These are phyloP conservation scores for Acleris emargana DNA, from an alignment of 2,888 invertebrate species.

Conservation along the genomic window DNA sequence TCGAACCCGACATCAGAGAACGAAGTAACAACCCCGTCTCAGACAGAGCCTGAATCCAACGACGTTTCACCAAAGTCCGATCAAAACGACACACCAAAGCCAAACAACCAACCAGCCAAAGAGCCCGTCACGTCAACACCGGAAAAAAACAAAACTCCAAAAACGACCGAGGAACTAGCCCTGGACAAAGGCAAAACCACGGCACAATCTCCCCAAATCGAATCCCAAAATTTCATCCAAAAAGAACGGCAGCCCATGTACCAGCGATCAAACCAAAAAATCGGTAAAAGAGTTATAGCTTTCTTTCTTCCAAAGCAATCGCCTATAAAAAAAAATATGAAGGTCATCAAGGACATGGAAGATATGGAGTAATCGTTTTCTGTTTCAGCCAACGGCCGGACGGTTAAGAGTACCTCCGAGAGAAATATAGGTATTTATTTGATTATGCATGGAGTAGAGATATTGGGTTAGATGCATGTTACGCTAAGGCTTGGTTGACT, in stretches of 20 bases:
- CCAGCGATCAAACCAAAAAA: slow-evolving; percentile 51
- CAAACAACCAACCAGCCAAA: slow-evolving; percentile 33
- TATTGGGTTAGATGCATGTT: slow-evolving; percentile 21
- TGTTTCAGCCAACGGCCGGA: slow-evolving; percentile 67
- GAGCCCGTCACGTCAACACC: slow-evolving; percentile 47
- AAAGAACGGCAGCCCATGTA: slow-evolving; percentile 44
- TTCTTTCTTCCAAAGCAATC: slow-evolving; percentile 41
- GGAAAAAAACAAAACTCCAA: slow-evolving; percentile 41
- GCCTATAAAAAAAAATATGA: slow-evolving; percentile 39
- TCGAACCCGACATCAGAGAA: background rate
- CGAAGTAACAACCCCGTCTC: background rate
- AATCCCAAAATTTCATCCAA: slow-evolving; percentile 50
- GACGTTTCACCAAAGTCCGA: slow-evolving; percentile 25
- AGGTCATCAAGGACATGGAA: background rate
- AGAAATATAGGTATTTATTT: slow-evolving; percentile 64
- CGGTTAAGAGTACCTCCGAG: slow-evolving; percentile 52
- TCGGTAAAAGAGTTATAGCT: slow-evolving; percentile 62
- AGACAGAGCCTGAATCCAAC: slow-evolving; percentile 5
- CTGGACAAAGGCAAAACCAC: slow-evolving; percentile 15
- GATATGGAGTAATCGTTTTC: slow-evolving; percentile 42
- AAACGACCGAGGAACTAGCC: slow-evolving; percentile 33
- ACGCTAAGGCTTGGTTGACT: slow-evolving; percentile 19
- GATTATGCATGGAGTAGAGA: slow-evolving; percentile 18
- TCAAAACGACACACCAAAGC: slow-evolving; percentile 40
- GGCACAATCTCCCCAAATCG: slow-evolving; percentile 44